Base-by-base conservation (phyloP, 1,140 invertebrate species). In the Orussus abietinus region DNA sequence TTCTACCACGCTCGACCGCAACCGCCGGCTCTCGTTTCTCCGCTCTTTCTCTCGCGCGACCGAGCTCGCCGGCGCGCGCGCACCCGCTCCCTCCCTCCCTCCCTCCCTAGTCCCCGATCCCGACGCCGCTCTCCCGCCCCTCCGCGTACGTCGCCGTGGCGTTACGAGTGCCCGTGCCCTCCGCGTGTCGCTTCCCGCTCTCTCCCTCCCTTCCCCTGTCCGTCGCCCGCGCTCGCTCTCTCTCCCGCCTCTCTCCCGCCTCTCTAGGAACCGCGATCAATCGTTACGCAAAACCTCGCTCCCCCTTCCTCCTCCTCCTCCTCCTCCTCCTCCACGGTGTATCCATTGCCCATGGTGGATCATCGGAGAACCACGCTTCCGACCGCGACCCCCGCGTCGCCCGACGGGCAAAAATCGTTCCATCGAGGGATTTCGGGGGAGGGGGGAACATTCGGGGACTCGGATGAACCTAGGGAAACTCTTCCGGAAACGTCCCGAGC, bases 1-100 rank as follows among this genome's bases (percentile, higher is more conserved):
- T 58, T 72, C 73, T 68, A 57, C 47, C 62, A 32, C 64, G 65
- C 67, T 62, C 52, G 50, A 57, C 31, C 6, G 31, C 59, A 49
- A 43, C 39, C 38, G 64, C 56, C n/a, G 6, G 6, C 22, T 25
- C n/a, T 25, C 22, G 22, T 25, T n/a, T 64, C 47, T 38, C 42
- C 53, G 51, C 43, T 25, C 22, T 25, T n/a, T 25, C 22, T 25
- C 22, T 25, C 22, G 6, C 22, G 6, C 22, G 6, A 6, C 22
- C 45, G 51, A 39, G 54, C 55, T 51, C 50, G 47, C 45, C 58
- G 51, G 22, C 38, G 42, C 51, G 43, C 42, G 38, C 33, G 39
- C 33, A 30, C 46, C 36, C 42, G 14, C 39, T 41, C 19, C 20
- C 33, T 45, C 32, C 47, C 32, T 31, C 41, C 37, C 33, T 42